These are phyloP conservation scores for Papilio aristodemus DNA, from an alignment of 1,140 invertebrate genomes.

Conservation along the genomic window DNA sequence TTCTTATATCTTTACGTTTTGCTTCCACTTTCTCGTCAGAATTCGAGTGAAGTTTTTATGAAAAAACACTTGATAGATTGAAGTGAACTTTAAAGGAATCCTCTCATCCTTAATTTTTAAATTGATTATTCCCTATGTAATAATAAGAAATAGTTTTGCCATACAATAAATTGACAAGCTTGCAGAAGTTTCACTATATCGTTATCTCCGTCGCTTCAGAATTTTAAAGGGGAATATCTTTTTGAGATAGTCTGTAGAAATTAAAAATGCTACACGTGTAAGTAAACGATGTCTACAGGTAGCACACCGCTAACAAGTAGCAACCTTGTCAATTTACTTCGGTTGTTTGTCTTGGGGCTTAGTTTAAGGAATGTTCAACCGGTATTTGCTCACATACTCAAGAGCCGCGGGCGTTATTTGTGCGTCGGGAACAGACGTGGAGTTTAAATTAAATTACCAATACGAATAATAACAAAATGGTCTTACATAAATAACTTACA, in stretches of 20 bases:
- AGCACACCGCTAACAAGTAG: conserved; percentile 15
- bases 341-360: conserved; percentile 14
- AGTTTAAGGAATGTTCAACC: conserved; percentile 24
- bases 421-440: conserved; percentile 5
- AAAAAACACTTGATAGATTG: not conserved
- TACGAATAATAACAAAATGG: not conserved
- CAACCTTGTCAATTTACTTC: conserved; percentile 20
- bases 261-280: conserved; percentile 4
- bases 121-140: not conserved
- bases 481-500: not conserved
- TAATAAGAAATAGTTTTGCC: not conserved
- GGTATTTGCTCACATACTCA: conserved; percentile 16
- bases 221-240: not conserved
- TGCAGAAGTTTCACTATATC: not conserved
- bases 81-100: not conserved
- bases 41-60: too few species aligned
- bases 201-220: not conserved
- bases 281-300: not conserved
- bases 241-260: not conserved
- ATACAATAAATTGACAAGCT: not conserved
- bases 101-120: not conserved
- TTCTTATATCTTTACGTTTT: too few species aligned
- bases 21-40: too few species aligned
- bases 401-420: conserved; percentile 3
- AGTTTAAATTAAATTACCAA: conserved; percentile 8